These are phyloP conservation scores for Orientallactaga sibirica DNA, from an alignment of 2,797 vertebrate species.

Conservation along the genomic window DNA sequence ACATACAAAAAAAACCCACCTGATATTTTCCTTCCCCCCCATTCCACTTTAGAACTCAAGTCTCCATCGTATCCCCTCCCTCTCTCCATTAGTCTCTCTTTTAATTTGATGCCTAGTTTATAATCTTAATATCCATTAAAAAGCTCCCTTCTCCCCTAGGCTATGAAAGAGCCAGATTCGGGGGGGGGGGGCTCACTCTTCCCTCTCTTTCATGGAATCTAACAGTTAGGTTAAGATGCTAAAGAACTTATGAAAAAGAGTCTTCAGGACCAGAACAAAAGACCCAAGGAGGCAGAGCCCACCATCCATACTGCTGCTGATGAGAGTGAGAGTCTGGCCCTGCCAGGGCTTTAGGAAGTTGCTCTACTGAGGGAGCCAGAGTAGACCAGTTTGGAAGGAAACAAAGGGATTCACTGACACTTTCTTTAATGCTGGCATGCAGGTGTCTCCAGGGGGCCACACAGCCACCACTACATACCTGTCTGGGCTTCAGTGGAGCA, in stretches of 20 bases:
- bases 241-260: not conserved
- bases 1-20: too few species aligned
- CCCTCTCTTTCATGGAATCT: not conserved
- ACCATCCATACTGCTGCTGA: not conserved
- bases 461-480: not conserved
- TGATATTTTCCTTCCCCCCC: too few species aligned
- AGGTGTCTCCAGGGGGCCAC: not conserved
- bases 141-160: not conserved
- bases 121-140: not conserved
- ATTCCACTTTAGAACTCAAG: too few species aligned
- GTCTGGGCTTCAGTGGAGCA: not conserved
- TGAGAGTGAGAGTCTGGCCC: not conserved
- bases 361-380: not conserved
- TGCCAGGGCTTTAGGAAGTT: not conserved
- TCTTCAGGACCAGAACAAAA: constrained; percentile 1
- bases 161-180: not conserved
- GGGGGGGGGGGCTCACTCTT: not conserved
- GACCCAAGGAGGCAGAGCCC: not conserved
- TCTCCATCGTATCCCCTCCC: too few species aligned
- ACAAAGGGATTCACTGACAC: not conserved
- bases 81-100: too few species aligned
- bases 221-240: not conserved
- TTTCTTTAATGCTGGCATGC: not conserved
- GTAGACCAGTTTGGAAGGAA: not conserved
- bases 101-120: not conserved